Evolutionary conservation across 2,113 vertebrate species (phyloP), one percentile per base, ranked within the genome.

Genomic region (Ramphastos sulfuratus): DNA sequence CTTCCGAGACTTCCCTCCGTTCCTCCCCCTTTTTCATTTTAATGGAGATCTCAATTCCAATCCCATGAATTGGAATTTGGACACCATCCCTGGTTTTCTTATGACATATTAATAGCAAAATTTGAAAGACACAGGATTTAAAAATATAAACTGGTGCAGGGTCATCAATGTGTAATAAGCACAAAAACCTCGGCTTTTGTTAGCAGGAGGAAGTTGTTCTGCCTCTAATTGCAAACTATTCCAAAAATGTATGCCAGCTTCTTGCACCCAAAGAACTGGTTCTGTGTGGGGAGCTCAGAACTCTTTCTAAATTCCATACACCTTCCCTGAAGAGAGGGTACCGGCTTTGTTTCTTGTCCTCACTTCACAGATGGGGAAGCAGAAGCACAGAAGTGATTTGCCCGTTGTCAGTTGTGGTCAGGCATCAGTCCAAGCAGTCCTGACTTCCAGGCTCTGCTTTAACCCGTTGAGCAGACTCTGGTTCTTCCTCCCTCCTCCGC

Each of bases 11-110:
- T 92, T 87, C 63, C 37, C 70, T n/a, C 59, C 28, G 6, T 37
- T 80, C 17, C 76, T 91, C 85, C 65, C 64, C 39, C 35, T 87
- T 85, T 84, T 94, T 90, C 35, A 72, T 94, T 96, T 95, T 92
- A 87, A 95, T 71, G 69, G 95, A 86, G 77, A 69, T 81, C 55
- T 70, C 95, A 88, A 95, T 94, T 97, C 91, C 90, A 78, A 89
- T 96, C 85, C 46, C 61, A 85, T 95, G 93, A 96, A 96, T 70
- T 89, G 89, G 78, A 95, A 95, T 93, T 90, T 96, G 94, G 93
- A 92, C 30, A 83, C 42, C 44, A 58, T 92, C 55, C 0, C 3
- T 76, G 55, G 52, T 94, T 95, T 95, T 87, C 64, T 90, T 93
- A 60, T 81, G 87, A 92, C 87, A 94, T 91, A 72, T 94, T 94